Evolutionary conservation across 2,113 vertebrate genomes (phyloP), one percentile per base, ranked within the genome.

Genomic region (Myotis yumanensis): DNA sequence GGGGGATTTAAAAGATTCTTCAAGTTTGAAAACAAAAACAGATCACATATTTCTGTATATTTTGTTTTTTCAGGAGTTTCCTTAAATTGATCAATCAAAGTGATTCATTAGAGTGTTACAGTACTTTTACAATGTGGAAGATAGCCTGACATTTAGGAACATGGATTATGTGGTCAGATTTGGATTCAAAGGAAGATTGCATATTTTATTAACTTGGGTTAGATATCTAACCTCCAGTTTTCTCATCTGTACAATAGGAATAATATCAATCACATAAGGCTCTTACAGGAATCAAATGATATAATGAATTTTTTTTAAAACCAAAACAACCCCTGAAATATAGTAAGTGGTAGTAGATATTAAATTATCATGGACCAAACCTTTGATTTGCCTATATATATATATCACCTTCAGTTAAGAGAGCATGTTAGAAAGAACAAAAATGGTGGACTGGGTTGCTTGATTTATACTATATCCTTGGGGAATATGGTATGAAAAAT

Each of bases 401-500:
- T 68, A 57, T 90, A 30, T 14, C 28, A 20, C 15, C 40, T 88
- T 75, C 0, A 82, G 30, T 85, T 87, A 84, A 14, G 68, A 71
- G 7, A 51, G 0, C 4, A 72, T 89, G 10, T 35, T 94, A 40
- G 6, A 51, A 89, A 91, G 23, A 72, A 25, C 32, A 14, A 73
- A 52, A 87, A 86, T 32, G 71, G 6, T 32, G 11, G 10, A 71
- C 35, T 71, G 52, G 8, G 2, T 37, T 90, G 96, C 90, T 91
- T n/a, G 40, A 64, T 68, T 92, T 88, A 57, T 35, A 18, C 22
- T 7, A 20, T 10, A 72, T 95, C 79, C 85, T 90, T 51, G 18
- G n/a, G 18, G 30, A 64, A 86, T 52, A 37, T 81, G 15, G 0
- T 32, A 40, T 96, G 25, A 76, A 93, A 96, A 97, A 97, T 91